phyloP scores from a whole-genome alignment of 1,140 invertebrate species.

The Dryas iulia region DNA sequence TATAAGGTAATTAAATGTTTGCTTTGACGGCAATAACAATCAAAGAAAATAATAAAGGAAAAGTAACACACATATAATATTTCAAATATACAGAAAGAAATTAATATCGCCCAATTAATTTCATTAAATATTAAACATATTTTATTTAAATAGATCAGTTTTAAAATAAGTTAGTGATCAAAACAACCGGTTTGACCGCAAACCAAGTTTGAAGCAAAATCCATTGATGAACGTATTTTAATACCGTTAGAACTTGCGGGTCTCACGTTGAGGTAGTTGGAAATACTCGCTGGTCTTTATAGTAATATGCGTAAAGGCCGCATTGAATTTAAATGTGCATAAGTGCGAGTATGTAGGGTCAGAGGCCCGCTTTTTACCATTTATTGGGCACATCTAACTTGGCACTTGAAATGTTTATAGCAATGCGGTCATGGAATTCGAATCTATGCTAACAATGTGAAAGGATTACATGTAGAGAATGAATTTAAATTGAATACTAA shows the following conservation, averaged over 20 bases:
- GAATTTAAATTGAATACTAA: background rate
- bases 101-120: too few species aligned
- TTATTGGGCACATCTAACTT: conserved; percentile 54
- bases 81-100: too few species aligned
- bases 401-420: conserved; percentile 17
- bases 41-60: too few species aligned
- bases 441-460: background rate
- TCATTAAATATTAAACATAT: background rate
- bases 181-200: conserved; percentile 2
- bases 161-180: background rate
- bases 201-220: conserved; percentile 7
- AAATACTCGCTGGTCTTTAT: conserved; percentile 15
- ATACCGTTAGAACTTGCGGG: conserved; percentile 28
- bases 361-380: conserved; percentile 67
- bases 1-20: background rate
- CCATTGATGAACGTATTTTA: conserved; percentile 29
- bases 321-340: conserved; percentile 13
- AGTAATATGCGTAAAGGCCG: conserved; percentile 17
- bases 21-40: too few species aligned
- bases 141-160: background rate
- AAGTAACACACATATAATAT: too few species aligned
- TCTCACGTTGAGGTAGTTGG: conserved; percentile 1
- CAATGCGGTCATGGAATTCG: conserved; percentile 22
- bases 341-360: conserved; percentile 33
- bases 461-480: background rate